Base-by-base conservation (phyloP, 2,113 vertebrate genomes). In the Conger conger region DNA sequence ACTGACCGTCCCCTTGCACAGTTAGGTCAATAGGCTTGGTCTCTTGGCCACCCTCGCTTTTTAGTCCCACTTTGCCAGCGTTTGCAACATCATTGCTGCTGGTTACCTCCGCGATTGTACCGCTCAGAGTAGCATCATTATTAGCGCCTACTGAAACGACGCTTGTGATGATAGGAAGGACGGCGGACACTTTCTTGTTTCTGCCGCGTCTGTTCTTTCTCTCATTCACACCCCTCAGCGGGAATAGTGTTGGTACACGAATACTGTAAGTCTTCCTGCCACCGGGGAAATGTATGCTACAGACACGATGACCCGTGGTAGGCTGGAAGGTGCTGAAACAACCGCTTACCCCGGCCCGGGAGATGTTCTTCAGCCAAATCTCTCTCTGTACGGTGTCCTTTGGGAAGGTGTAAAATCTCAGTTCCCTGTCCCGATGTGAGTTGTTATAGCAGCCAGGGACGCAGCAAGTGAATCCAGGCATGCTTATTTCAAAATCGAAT, bases 271-370 rank as follows among this genome's bases (percentile, higher is more conserved):
- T 98, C 91, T 99, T 99, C 89, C 98, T 96, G 76, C 98, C 98
- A n/a, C 98, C 98, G 35, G 96, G 93, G 91, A 99, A 99, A 91
- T 99, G 98, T 80, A 97, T 97, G 92, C 97, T 99, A 93, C 98
- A 99, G 81, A 99, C 97, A 33, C 98, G 95, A 92, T 99, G 98
- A 50, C 98, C 98, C 0, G 97, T 98, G 85, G 98, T 98, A 94
- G 98, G 98, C 90, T 99, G 96, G 92, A 99, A 99, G 90, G 98
- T 99, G 92, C 96, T 98, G 93, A 99, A 99, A 92, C 98, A 99
- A 90, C 98, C 98, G 91, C 96, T 97, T 90, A 99, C 98, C 89
- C 98, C 98, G 85, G 97, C 97, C 87, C 98, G 96, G 83, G 98
- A 99, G 92, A 98, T 97, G 92, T 99, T 99, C 96, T 98, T 96